Evolutionary conservation across 2,888 invertebrate genomes (phyloP).

Genomic region (Pollenia angustigena): DNA sequence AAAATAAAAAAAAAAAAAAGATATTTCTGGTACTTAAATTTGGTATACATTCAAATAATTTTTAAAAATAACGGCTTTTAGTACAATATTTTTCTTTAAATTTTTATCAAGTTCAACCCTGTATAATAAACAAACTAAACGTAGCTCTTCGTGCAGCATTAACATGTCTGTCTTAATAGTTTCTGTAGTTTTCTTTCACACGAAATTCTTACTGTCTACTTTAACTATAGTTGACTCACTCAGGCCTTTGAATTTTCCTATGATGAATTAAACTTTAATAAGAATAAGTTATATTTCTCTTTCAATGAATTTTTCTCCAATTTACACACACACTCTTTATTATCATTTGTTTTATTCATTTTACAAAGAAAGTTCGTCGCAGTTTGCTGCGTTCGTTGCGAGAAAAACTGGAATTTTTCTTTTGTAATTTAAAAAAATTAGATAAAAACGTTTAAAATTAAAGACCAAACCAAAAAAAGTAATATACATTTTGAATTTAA

Average conservation of each 20-base stretch:
- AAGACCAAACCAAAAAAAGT: slow-evolving; percentile 1
- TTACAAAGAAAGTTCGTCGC: slow-evolving; percentile 68
- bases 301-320: slow-evolving; percentile 16
- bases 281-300: neutral
- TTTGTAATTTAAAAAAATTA: slow-evolving; percentile 41
- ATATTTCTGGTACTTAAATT: no score
- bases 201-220: neutral
- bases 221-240: slow-evolving; percentile 25
- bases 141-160: neutral
- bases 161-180: slow-evolving; percentile 37
- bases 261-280: no score
- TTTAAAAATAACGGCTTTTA: neutral
- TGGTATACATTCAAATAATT: neutral
- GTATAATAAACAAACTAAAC: slow-evolving; percentile 15
- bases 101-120: neutral
- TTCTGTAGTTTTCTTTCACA: slow-evolving; percentile 13
- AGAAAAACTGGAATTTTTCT: slow-evolving; percentile 57
- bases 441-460: slow-evolving; percentile 25
- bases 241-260: neutral
- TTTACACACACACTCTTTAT: slow-evolving; percentile 25
- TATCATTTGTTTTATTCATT: slow-evolving; percentile 67
- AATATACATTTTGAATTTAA: slow-evolving; percentile 13
- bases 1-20: no score
- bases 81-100: neutral
- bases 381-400: slow-evolving; percentile 66